Conservation (phyloP, 2,888 invertebrate species). For the Deilephila porcellus region DNA sequence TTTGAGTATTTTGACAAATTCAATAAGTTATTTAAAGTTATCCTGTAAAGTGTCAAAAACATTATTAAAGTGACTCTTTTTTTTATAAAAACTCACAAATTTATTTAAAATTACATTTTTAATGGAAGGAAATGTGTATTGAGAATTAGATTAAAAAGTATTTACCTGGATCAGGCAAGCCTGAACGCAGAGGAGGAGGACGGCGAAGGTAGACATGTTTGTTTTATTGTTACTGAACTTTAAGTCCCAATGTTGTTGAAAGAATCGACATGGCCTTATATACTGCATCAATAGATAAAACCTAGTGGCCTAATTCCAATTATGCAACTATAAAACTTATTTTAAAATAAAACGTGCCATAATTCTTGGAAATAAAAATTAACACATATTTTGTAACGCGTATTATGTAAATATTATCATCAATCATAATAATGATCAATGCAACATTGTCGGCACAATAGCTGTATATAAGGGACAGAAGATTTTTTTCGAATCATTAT, state of each 20-base stretch:
- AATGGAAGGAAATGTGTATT: background rate
- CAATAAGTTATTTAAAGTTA: background rate
- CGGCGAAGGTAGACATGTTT: slow-evolving; percentile 31
- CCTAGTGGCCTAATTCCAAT: background rate
- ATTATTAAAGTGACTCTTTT: background rate
- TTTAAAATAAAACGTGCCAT: too few species aligned
- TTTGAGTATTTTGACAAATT: too few species aligned
- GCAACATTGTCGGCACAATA: too few species aligned
- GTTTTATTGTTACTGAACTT: background rate
- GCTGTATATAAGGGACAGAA: too few species aligned
- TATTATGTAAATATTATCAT: background rate
- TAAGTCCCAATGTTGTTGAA: background rate
- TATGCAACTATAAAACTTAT: background rate
- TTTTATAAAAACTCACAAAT: background rate
- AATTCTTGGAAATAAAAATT: too few species aligned
- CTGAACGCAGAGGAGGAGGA: slow-evolving; percentile 30
- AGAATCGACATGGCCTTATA: background rate
- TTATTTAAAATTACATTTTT: background rate
- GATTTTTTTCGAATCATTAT: background rate
- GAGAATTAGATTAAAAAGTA: background rate
- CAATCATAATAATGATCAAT: too few species aligned
- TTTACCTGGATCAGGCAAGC: slow-evolving; percentile 31
- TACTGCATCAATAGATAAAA: background rate
- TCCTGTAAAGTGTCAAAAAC: background rate
- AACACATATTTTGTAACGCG: background rate